These are phyloP conservation scores for Eonycteris spelaea DNA, from an alignment of 2,113 vertebrate species.

Conservation along the genomic window DNA sequence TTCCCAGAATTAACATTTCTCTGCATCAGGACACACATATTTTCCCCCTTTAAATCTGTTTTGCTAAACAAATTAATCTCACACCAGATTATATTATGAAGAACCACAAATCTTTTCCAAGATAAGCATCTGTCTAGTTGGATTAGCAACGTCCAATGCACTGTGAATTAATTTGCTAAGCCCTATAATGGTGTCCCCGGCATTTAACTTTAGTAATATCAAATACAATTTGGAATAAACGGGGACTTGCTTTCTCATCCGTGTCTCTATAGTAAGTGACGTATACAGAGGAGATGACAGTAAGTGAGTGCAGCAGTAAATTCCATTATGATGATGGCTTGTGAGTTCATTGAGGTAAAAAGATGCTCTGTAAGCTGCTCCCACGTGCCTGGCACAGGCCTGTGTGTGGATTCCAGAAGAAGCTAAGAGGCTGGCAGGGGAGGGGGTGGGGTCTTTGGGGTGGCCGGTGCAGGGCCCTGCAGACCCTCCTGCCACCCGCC, in stretches of 20 bases:
- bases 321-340: not conserved
- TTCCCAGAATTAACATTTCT: conserved; percentile 40
- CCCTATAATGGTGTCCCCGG: conserved; percentile 34
- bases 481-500: fast-evolving
- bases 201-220: conserved; percentile 70
- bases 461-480: fast-evolving
- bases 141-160: conserved; percentile 53
- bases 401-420: fast-evolving
- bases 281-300: not conserved
- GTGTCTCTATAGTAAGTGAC: conserved; percentile 48
- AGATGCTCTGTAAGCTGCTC: not conserved
- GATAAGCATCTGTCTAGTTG: conserved; percentile 70
- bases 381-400: not conserved
- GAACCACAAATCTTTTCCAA: conserved; percentile 62
- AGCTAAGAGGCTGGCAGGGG: too few species aligned
- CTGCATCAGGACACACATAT: not conserved
- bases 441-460: too few species aligned
- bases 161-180: conserved; percentile 74
- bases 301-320: not conserved
- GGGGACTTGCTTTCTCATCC: conserved; percentile 66
- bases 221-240: conserved; percentile 76
- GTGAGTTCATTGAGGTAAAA: not conserved
- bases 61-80: conserved; percentile 75
- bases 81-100: conserved; percentile 74
- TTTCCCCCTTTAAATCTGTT: conserved; percentile 39